Evolutionary conservation across 2,888 invertebrate species (phyloP).

Genomic region (Cantharis flavilabris): DNA sequence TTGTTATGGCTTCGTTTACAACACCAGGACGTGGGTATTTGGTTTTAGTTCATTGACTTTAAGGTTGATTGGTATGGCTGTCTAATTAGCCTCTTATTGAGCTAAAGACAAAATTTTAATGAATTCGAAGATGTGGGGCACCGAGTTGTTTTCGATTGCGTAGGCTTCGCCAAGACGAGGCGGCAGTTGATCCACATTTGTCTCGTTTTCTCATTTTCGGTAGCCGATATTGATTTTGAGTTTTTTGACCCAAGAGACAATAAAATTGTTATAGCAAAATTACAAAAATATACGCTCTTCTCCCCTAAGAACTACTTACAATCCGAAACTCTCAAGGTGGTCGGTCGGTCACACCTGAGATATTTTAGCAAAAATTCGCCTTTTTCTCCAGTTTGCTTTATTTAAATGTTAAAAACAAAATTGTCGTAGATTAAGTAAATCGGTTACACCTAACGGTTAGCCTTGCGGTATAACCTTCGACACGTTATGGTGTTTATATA

Average conservation of each 20-base stretch:
- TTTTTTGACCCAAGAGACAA: not conserved
- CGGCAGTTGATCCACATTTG: not conserved
- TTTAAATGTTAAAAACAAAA: not conserved
- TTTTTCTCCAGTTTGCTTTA: not conserved
- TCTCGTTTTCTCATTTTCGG: not conserved
- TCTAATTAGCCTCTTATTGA: not conserved
- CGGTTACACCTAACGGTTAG: not conserved
- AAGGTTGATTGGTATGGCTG: not conserved
- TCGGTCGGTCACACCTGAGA: not conserved
- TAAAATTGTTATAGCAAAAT: not conserved
- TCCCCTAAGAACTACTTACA: no score
- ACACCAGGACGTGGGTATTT: not conserved
- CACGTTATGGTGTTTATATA: not conserved
- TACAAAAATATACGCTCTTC: no score
- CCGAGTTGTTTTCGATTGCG: not conserved
- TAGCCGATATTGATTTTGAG: not conserved
- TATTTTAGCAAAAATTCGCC: not conserved
- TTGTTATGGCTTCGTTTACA: not conserved
- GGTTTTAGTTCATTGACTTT: not conserved
- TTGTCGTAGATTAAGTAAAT: not conserved
- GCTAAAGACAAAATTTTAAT: not conserved
- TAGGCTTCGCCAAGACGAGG: not conserved
- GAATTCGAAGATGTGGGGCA: not conserved
- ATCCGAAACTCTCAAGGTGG: not conserved
- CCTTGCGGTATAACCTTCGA: conserved; percentile 2